Evolutionary conservation across 2,797 vertebrate genomes (phyloP), one percentile per base, ranked within the genome.

Genomic region (Leucoraja ocellata): DNA sequence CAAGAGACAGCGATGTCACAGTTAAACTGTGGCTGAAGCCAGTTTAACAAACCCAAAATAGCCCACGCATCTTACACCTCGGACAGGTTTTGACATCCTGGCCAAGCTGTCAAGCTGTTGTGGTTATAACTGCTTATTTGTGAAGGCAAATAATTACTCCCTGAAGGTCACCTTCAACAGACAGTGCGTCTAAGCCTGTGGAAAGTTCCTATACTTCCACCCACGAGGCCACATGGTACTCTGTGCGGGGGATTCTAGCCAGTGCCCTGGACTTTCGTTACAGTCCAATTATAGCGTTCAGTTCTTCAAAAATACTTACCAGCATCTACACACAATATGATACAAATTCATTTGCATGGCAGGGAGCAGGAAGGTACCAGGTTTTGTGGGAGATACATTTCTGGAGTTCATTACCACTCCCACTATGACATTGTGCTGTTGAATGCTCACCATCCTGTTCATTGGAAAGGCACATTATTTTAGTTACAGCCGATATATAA

Each of bases 91-190:
- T 39, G 71, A 76, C 73, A 92, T 54, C 68, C 71, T 92, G 90
- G 90, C 90, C 90, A 92, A 92, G 68, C 73, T 76, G 68, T 74
- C 90, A 92, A 92, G 90, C 90, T 92, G 90, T 92, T 92, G 90
- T 76, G 73, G 90, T 73, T 92, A 54, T 46, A 92, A 54, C 18
- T 92, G 90, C 90, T 92, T 92, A 92, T 92, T 76, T 88, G 68
- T n/a, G 90, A 92, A 92, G 73, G 90, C 90, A 92, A 95, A 95
- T 96, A 96, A 96, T 93, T 96, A 96, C 95, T 95, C 95, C 96
- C 96, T 94, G 95, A 94, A 96, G 95, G 96, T 96, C 95, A 94
- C 93, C 94, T 95, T 94, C 94, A 94, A 94, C 1, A 94, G 95
- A 95, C 94, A 95, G 65, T 80, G 94, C 94, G 95, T 96, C 95